Conservation (phyloP, 2,888 invertebrate genomes). For the Nephrotoma guestfalica region DNA sequence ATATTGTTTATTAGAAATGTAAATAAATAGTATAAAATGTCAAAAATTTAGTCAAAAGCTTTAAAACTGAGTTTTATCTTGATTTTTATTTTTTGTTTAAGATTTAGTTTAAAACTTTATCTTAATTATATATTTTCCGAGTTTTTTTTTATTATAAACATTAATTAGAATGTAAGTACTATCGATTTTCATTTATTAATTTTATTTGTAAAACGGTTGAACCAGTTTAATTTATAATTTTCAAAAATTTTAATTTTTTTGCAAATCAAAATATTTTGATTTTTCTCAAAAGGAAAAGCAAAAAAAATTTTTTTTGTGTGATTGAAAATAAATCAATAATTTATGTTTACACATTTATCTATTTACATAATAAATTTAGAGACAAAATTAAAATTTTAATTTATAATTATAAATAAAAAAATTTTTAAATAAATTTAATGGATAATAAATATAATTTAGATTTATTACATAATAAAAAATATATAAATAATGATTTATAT, state of each 20-base stretch:
- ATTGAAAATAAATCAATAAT: not conserved
- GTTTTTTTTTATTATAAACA: not conserved
- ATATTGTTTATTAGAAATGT: not conserved
- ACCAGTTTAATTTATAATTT: not conserved
- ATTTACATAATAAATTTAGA: not conserved
- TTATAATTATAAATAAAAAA: not conserved
- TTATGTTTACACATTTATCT: not conserved
- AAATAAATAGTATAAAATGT: constrained; percentile 4
- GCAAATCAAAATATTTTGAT: not conserved
- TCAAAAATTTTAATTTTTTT: not conserved
- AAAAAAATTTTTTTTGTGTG: not conserved
- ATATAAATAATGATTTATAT: not conserved
- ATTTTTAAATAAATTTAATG: not conserved
- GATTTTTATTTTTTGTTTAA: constrained; percentile 2
- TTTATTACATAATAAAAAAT: not conserved
- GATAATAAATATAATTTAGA: not conserved
- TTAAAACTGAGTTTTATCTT: constrained; percentile 3
- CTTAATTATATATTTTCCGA: not conserved
- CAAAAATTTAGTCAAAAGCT: constrained; percentile 3
- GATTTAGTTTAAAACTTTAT: constrained; percentile 1
- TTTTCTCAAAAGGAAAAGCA: not conserved
- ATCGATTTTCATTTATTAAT: not conserved
- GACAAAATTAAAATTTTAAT: not conserved
- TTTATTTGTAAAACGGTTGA: not conserved
- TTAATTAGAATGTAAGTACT: not conserved